Conservation (phyloP, 1,140 invertebrate species). For the Dendrolimus kikuchii region DNA sequence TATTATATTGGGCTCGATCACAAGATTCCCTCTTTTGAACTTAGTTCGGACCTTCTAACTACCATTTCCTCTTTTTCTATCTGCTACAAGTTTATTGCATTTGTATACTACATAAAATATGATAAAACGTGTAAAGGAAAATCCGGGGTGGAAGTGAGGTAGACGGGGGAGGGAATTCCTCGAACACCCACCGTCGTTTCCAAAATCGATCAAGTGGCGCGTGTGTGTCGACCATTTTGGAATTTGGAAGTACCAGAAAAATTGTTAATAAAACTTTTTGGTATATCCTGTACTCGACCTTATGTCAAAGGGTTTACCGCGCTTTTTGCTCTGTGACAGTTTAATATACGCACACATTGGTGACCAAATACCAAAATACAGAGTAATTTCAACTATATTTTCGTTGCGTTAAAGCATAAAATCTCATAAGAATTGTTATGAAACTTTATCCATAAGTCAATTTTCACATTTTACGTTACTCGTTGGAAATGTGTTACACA, state of each 20-base stretch:
- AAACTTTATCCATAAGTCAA: too few species aligned
- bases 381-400: too few species aligned
- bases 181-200: conserved; percentile 40
- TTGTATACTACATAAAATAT: conserved; percentile 18
- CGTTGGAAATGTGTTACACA: conserved; percentile 10
- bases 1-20: too few species aligned
- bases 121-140: conserved; percentile 20
- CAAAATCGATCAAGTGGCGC: conserved; percentile 61
- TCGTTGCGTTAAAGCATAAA: too few species aligned
- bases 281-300: conserved; percentile 7
- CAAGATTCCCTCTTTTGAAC: too few species aligned
- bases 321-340: neutral
- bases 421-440: too few species aligned
- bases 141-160: conserved; percentile 11
- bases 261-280: conserved; percentile 15
- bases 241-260: conserved; percentile 49
- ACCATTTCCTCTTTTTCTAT: too few species aligned
- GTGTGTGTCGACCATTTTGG: conserved; percentile 54
- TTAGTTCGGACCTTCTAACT: too few species aligned
- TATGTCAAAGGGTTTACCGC: neutral
- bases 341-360: neutral
- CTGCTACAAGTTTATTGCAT: too few species aligned
- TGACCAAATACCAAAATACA: too few species aligned
- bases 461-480: too few species aligned
- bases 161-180: conserved; percentile 13